Evolutionary conservation across 2,888 invertebrate genomes (phyloP).

Genomic region (Spodoptera littoralis): DNA sequence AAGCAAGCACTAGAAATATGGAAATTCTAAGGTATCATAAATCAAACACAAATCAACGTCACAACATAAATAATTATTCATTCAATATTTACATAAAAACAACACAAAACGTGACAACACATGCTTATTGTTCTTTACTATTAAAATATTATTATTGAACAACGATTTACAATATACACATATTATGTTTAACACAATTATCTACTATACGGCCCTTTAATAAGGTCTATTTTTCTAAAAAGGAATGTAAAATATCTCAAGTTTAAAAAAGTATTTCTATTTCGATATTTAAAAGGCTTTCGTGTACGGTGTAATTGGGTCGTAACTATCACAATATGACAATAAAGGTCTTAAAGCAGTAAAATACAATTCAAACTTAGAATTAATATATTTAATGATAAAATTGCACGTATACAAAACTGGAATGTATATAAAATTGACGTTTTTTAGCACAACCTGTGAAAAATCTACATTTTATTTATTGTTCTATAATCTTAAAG

Average conservation of each 20-base stretch:
- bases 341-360: slow-evolving; percentile 46
- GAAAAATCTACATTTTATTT: slow-evolving; percentile 42
- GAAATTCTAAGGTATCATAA: slow-evolving; percentile 61
- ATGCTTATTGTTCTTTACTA: slow-evolving; percentile 48
- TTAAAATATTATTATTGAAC: slow-evolving; percentile 31
- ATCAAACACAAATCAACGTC: slow-evolving; percentile 78
- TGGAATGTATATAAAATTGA: slow-evolving; percentile 52
- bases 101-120: slow-evolving; percentile 65
- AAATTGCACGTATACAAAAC: slow-evolving; percentile 42
- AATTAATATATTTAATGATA: slow-evolving; percentile 33
- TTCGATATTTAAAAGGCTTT: neutral
- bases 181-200: slow-evolving; percentile 17
- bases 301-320: neutral
- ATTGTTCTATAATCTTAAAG: slow-evolving; percentile 51
- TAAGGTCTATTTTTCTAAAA: neutral
- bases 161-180: slow-evolving; percentile 27
- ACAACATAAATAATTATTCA: slow-evolving; percentile 82
- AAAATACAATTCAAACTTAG: slow-evolving; percentile 49
- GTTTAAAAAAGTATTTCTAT: too few relatives aligned
- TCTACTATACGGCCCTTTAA: slow-evolving; percentile 1
- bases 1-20: slow-evolving; percentile 38
- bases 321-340: slow-evolving; percentile 59
- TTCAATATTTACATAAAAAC: slow-evolving; percentile 81
- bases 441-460: slow-evolving; percentile 59
- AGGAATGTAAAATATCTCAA: neutral